phyloP scores from a whole-genome alignment of 2,888 invertebrate genomes.

The Hyppa rectilinea region DNA sequence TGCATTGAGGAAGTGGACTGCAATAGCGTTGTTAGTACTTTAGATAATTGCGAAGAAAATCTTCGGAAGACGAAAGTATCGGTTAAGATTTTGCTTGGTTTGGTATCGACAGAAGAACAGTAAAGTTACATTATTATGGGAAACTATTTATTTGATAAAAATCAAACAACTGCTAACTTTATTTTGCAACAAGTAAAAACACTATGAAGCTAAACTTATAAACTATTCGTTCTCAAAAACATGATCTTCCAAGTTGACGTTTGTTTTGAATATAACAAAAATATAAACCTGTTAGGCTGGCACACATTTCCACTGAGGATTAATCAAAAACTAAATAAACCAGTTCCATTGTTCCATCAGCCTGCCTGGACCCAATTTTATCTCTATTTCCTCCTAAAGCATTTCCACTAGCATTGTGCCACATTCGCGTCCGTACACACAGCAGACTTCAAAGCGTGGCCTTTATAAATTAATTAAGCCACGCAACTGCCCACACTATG shows the following conservation, averaged over 20 bases:
- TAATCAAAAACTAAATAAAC: background rate
- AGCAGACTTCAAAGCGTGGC: slow-evolving; percentile 43
- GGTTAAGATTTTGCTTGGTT: background rate
- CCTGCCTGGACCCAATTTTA: slow-evolving; percentile 1
- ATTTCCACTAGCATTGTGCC: slow-evolving; percentile 20
- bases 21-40: background rate
- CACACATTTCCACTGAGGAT: background rate
- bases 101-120: no score
- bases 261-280: background rate
- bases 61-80: background rate
- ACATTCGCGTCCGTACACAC: slow-evolving; percentile 18
- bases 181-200: background rate
- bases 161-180: no score
- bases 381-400: slow-evolving; percentile 18
- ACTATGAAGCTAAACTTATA: background rate
- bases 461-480: slow-evolving; percentile 73
- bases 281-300: background rate
- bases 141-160: no score
- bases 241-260: background rate
- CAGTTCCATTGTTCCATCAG: slow-evolving; percentile 2
- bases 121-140: no score
- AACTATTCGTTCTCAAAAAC: background rate
- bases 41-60: background rate
- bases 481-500: slow-evolving; percentile 68
- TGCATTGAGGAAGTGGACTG: slow-evolving; percentile 23